A percentile compares a stretch with the other conserved stretches of the same genome.
phyloP scores from a whole-genome alignment of 2,113 vertebrate genomes.

The Pteruthius melanotis region DNA sequence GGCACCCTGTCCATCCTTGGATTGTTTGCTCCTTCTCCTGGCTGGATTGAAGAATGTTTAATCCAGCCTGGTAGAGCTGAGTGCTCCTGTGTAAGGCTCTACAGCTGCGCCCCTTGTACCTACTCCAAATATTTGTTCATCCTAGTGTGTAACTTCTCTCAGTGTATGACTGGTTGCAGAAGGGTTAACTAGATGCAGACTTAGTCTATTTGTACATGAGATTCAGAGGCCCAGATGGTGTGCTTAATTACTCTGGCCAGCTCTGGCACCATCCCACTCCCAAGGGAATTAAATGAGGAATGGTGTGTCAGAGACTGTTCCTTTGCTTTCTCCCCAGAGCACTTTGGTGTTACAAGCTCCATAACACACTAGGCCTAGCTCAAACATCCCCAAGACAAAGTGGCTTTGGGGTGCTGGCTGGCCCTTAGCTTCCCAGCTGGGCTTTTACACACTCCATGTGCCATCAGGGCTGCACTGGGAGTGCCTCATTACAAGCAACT shows the following conservation, averaged over 20 bases:
- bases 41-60: neutral
- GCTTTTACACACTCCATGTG: rapidly evolving
- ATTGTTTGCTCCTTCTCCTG: neutral
- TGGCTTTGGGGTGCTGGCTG: neutral
- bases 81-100: rapidly evolving
- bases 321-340: neutral
- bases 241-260: constrained; percentile 43
- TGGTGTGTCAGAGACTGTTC: constrained; percentile 19
- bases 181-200: constrained; percentile 1
- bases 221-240: constrained; percentile 24
- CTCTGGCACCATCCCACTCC: neutral
- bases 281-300: constrained; percentile 52
- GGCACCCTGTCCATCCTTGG: neutral
- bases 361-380: neutral
- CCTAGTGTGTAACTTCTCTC: neutral
- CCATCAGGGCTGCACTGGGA: neutral
- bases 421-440: neutral
- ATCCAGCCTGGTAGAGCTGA: neutral
- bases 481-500: neutral
- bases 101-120: neutral
- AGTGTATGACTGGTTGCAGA: neutral
- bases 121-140: neutral
- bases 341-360: neutral
- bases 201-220: neutral
- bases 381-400: constrained; percentile 3